A percentile compares a stretch with the other conserved stretches of the same genome.
Conservation (phyloP, 1,140 invertebrate species). For the Aphaenogaster floridana region DNA sequence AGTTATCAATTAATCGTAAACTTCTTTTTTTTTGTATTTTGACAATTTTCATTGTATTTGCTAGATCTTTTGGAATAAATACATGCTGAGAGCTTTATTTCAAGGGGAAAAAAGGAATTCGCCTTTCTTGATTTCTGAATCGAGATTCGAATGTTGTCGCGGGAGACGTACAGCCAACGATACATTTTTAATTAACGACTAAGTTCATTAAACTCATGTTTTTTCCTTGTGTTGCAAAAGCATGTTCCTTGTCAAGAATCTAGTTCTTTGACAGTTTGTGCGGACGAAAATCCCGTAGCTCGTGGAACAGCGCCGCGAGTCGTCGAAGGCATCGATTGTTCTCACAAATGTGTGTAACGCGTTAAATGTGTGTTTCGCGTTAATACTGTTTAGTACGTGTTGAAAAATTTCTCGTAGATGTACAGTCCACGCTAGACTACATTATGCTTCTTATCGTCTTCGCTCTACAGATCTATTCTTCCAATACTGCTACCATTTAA, state of each 20-base stretch:
- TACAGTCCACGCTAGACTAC: conserved; percentile 73
- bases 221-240: conserved; percentile 35
- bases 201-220: conserved; percentile 27
- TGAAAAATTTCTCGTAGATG: conserved; percentile 72
- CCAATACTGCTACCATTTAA: conserved; percentile 37
- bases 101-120: conserved; percentile 66
- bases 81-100: conserved; percentile 40
- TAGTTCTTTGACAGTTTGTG: conserved; percentile 27
- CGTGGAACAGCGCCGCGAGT: conserved; percentile 59
- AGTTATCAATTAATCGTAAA: conserved; percentile 43
- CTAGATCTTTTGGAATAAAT: conserved; percentile 39
- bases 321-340: conserved; percentile 72
- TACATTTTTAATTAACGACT: conserved; percentile 51
- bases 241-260: conserved; percentile 24
- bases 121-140: conserved; percentile 29
- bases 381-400: conserved; percentile 69
- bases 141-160: conserved; percentile 6
- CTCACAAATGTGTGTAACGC: conserved; percentile 54
- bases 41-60: conserved; percentile 44
- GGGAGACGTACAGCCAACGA: conserved; percentile 40
- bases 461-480: conserved; percentile 19
- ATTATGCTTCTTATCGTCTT: conserved; percentile 57
- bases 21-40: conserved; percentile 35
- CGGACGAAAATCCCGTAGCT: conserved; percentile 46
- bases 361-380: conserved; percentile 14